These are phyloP conservation scores for Periophthalmodon schlosseri DNA, from an alignment of 2,113 vertebrate species.

Conservation along the genomic window DNA sequence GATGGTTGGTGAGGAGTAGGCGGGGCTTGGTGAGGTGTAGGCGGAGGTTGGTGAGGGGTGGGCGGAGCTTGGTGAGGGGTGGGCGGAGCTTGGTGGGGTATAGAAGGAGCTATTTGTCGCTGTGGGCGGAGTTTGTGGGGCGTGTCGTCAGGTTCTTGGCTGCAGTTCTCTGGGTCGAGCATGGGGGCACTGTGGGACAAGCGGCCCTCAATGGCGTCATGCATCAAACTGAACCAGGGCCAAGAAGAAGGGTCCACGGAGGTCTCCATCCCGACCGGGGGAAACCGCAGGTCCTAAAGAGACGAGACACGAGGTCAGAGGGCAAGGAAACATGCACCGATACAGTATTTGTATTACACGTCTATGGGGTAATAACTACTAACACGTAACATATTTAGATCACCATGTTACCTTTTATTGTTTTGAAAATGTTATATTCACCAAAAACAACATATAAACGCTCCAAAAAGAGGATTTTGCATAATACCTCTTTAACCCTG, in stretches of 20 bases:
- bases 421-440: too few relatives aligned
- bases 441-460: too few relatives aligned
- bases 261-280: conserved; percentile 72
- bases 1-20: conserved; percentile 41
- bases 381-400: too few relatives aligned
- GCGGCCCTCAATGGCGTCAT: conserved; percentile 76
- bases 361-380: too few relatives aligned
- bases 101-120: background rate
- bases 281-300: conserved; percentile 74
- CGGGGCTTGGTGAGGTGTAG: conserved; percentile 43
- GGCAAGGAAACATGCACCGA: background rate
- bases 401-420: too few relatives aligned
- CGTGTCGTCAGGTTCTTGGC: conserved; percentile 30
- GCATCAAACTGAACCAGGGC: conserved; percentile 80
- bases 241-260: conserved; percentile 66
- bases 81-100: background rate
- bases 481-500: too few relatives aligned
- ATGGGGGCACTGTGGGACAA: conserved; percentile 62
- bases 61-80: conserved; percentile 21
- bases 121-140: conserved; percentile 29
- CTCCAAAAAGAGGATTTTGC: too few relatives aligned
- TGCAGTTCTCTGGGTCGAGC: conserved; percentile 57
- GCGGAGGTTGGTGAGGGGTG: conserved; percentile 44
- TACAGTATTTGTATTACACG: too few relatives aligned
- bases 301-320: background rate